Conservation (phyloP, 2,888 invertebrate species). For the Ennomos fuscantarius region DNA sequence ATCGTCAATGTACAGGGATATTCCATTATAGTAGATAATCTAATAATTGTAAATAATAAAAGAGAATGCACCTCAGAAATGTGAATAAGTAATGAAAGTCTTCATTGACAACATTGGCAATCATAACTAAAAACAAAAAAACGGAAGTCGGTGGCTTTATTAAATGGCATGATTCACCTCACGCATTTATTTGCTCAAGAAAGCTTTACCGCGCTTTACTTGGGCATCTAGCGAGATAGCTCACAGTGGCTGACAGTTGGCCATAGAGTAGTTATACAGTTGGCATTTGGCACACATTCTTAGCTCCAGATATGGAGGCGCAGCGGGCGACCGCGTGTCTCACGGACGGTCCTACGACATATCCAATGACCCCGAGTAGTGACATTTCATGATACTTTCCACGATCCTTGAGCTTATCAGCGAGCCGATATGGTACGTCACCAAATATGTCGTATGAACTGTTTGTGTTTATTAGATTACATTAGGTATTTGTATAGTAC, state of each 20-base stretch:
- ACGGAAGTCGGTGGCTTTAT: constrained; percentile 3
- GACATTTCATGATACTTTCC: constrained; percentile 54
- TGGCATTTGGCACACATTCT: constrained; percentile 79
- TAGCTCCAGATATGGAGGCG: constrained; percentile 72
- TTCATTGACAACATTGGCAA: no score
- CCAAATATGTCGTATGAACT: constrained; percentile 38
- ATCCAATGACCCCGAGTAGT: constrained; percentile 63
- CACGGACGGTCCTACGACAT: constrained; percentile 66
- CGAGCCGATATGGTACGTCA: constrained; percentile 41
- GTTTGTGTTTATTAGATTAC: constrained; percentile 3
- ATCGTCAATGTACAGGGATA: no score
- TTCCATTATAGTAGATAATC: no score
- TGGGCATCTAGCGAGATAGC: constrained; percentile 44
- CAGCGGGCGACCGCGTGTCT: constrained; percentile 65
- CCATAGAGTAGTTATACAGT: no score
- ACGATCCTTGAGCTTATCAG: constrained; percentile 52
- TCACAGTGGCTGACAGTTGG: constrained; percentile 55
- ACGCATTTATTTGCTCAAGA: constrained; percentile 20
- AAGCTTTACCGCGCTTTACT: constrained; percentile 31
- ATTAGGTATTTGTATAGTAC: not conserved
- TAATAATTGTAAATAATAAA: no score
- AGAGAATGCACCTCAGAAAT: no score
- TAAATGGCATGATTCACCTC: constrained; percentile 35
- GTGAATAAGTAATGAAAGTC: no score
- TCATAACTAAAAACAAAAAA: not conserved